Percentiles rank a stretch among this genome's conserved stretches.
phyloP scores from a whole-genome alignment of 2,113 vertebrate species.

The Oncorhynchus mykiss region DNA sequence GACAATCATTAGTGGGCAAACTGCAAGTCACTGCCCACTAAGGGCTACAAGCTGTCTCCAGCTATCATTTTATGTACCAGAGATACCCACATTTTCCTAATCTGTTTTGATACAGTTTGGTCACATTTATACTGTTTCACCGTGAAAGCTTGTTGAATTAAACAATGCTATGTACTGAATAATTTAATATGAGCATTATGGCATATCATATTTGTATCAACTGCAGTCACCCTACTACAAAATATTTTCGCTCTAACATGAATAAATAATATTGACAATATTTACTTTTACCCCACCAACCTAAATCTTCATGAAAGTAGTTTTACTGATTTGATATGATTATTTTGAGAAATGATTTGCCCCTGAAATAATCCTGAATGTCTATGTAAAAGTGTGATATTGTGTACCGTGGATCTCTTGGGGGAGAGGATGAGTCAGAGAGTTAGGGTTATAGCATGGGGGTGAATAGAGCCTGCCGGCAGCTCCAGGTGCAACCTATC shows the following conservation, averaged over 20 bases:
- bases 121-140: slow-evolving; percentile 61
- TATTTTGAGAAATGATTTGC: neutral
- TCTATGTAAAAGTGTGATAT: neutral
- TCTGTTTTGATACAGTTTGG: slow-evolving; percentile 58
- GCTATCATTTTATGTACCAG: slow-evolving; percentile 33
- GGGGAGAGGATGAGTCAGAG: neutral
- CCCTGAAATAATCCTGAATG: too few species aligned
- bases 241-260: neutral
- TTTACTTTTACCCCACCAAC: neutral
- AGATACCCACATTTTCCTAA: slow-evolving; percentile 29
- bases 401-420: neutral
- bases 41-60: slow-evolving; percentile 56
- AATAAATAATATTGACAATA: neutral
- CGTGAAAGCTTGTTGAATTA: slow-evolving; percentile 53
- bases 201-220: neutral
- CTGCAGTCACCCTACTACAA: neutral
- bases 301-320: neutral
- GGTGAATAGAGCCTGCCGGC: neutral
- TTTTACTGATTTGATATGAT: neutral
- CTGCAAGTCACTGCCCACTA: slow-evolving; percentile 31
- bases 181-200: slow-evolving; percentile 34
- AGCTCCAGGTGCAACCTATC: too few species aligned
- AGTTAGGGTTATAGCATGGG: neutral
- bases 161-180: slow-evolving; percentile 52
- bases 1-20: slow-evolving; percentile 44